Base-by-base conservation (phyloP, 2,888 invertebrate genomes). In the Crocallis elinguaria region DNA sequence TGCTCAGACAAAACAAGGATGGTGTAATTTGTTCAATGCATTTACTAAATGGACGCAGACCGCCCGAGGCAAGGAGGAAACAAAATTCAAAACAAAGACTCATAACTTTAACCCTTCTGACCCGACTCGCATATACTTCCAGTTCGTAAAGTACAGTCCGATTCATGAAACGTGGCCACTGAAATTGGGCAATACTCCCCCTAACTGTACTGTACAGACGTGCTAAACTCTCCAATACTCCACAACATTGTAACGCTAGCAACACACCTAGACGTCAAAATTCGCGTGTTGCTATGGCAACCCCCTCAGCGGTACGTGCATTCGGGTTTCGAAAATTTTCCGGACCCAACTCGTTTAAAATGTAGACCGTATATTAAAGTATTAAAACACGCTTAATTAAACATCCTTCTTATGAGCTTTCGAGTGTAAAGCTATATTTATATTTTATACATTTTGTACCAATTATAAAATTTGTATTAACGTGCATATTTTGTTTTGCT, bases 261-360 rank as follows among this genome's bases (percentile, higher is more conserved):
- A 72, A 75, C 75, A 75, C 75, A 84, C 84, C 84, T 82, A 77
- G 67, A 74, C 77, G 81, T 84, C 85, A 85, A 77, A 84, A 84
- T 76, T 82, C 77, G 64, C 72, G 66, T 67, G 89, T 90, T 75
- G 61, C 80, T 83, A 88, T 88, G 66, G 88, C 80, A 89, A 89
- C 89, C 62, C 89, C 90, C 88, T 80, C 60, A 82, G 82, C 78
- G 75, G 75, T 66, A 72, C 77, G 70, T 78, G 74, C 80, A 76
- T 76, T 78, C 79, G 73, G 82, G 82, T 86, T 88, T 83, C 77
- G 76, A 76, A 86, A 86, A 82, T 83, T 82, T 73, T 75, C 64
- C 74, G 67, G 75, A 78, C 74, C 73, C 62, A 67, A 64, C 65
- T 63, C 43, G 59, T 64, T 73, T 56, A 57, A 54, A 50, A 50